Evolutionary conservation across 2,113 vertebrate genomes (phyloP).

Genomic region (Coptodon bakossiorum): DNA sequence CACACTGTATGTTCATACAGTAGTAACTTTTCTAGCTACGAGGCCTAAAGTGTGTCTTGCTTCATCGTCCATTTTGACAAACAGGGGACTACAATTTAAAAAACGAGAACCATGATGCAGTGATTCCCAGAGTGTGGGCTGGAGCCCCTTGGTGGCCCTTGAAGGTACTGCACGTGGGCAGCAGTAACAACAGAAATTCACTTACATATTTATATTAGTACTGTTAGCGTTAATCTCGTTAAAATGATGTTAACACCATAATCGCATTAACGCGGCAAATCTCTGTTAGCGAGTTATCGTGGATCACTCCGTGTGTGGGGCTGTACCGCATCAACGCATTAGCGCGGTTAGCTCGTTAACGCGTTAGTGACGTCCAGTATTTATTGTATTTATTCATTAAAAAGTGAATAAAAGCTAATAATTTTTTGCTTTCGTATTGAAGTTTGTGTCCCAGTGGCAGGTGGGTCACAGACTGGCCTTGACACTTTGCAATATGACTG

Average conservation of each 20-base stretch:
- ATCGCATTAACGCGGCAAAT: neutral
- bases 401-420: neutral
- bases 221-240: neutral
- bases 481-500: neutral
- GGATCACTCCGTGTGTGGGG: neutral
- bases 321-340: neutral
- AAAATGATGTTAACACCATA: neutral
- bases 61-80: neutral
- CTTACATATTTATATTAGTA: neutral
- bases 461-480: neutral
- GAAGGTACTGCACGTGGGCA: neutral
- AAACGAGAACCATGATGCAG: neutral
- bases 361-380: neutral
- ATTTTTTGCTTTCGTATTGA: neutral
- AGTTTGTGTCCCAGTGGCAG: neutral
- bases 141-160: rapidly evolving
- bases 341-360: rapidly evolving
- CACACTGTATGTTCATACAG: neutral
- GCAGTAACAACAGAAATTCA: neutral
- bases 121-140: neutral
- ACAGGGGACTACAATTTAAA: rapidly evolving
- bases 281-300: neutral
- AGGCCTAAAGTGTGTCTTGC: neutral
- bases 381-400: neutral
- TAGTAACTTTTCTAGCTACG: neutral